Percentiles rank a stretch among this genome's conserved stretches.
phyloP scores from a whole-genome alignment of 2,888 invertebrate species.

The Spicauda simplicius region DNA sequence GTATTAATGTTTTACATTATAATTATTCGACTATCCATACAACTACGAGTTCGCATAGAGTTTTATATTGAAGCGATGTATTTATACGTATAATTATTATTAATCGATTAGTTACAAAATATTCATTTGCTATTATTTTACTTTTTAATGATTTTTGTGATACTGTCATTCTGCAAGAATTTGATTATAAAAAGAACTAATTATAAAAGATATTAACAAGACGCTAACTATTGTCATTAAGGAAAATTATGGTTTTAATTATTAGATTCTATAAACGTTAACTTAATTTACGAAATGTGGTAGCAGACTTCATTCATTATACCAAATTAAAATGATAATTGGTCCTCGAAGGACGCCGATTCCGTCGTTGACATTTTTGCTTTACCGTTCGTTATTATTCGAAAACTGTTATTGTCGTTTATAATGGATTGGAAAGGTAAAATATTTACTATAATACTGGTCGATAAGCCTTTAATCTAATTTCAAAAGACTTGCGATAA shows the following conservation, averaged over 20 bases:
- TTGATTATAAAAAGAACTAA: too few species aligned
- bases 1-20: too few species aligned
- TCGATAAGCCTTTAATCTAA: background rate
- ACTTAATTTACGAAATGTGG: constrained; percentile 10
- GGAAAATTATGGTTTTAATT: constrained; percentile 6
- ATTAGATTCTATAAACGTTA: background rate
- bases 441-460: background rate
- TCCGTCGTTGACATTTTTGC: background rate
- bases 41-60: too few species aligned
- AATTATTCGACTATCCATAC: too few species aligned
- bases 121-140: too few species aligned
- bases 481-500: constrained; percentile 8
- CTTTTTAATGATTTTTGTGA: too few species aligned
- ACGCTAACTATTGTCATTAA: background rate
- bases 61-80: too few species aligned
- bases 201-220: too few species aligned
- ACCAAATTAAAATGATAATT: constrained; percentile 7
- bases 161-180: too few species aligned
- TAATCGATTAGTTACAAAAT: too few species aligned
- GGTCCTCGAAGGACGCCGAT: constrained; percentile 1
- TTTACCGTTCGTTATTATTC: background rate
- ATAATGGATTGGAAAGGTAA: background rate
- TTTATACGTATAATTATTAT: too few species aligned
- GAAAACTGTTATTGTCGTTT: background rate
- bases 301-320: constrained; percentile 7